Base-by-base conservation (phyloP, 2,113 vertebrate genomes). In the Lepidothrix coronata region DNA sequence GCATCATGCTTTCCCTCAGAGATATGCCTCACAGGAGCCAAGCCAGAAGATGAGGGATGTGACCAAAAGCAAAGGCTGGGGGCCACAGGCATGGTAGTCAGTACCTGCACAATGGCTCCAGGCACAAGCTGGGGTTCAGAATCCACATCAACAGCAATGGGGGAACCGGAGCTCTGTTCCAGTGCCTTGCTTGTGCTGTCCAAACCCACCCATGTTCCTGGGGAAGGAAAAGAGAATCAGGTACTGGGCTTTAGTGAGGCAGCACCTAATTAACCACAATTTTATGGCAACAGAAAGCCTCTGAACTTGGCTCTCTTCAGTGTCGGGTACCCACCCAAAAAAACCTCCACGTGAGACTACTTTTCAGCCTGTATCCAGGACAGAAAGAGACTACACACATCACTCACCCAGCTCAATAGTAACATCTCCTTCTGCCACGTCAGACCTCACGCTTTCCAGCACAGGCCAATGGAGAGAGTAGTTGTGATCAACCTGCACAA, bases 341-440 rank as follows among this genome's bases (percentile, higher is more conserved):
- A 18, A 71, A 31, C 28, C 6, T 28, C 30, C 35, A 6, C 1
- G 28, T 20, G 20, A 16, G 11, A 33, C 7, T 37, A 28, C 12
- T 71, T 77, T 70, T 63, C n/a, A 58, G 49, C 44, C 37, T 12
- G 8, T 23, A 63, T 21, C 11, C 43, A 33, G 4, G 22, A 35
- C 41, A 49, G 37, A 55, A 39, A 39, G 6, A 59, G 9, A 28
- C n/a, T 17, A 4, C 2, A 6, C 6, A 21, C 24, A 44, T 9
- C n/a, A 78, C 97, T 95, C 59, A 99, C 99, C 98, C 27, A 98
- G 72, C 95, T 99, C 98, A 73, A 98, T 97, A 73, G 98, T 98
- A 83, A 98, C 97, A 70, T 98, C 97, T 7, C 97, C 98, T 43
- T 98, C 98, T 9, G 96, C 97, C 46, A 85, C 94, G 59, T 98